Percentiles rank a stretch among this genome's conserved stretches.
Conservation (phyloP, 2,888 invertebrate genomes). For the Julus scandinavius region DNA sequence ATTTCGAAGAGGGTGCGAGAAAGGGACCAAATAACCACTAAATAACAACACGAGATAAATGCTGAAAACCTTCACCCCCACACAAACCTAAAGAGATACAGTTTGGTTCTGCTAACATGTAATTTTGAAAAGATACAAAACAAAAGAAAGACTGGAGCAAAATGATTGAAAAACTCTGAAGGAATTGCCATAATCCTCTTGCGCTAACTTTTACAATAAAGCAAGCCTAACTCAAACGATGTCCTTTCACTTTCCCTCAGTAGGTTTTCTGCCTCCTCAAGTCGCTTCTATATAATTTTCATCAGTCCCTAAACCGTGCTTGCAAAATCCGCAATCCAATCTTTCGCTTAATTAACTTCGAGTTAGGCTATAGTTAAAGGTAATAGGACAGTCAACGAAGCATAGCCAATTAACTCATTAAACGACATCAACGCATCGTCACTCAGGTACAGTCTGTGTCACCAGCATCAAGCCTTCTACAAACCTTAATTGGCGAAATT, state of each 20-base stretch:
- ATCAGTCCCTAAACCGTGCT: constrained; percentile 33
- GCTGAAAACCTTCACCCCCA: not conserved
- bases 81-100: not conserved
- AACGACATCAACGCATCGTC: not conserved
- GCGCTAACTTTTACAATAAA: not conserved
- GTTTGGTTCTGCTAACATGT: not conserved
- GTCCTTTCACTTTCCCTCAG: constrained; percentile 17
- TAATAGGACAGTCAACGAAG: constrained; percentile 2
- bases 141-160: not conserved
- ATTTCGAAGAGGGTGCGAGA: not conserved
- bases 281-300: constrained; percentile 30
- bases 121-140: constrained; percentile 29
- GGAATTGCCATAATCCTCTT: constrained; percentile 14
- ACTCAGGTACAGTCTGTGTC: not conserved
- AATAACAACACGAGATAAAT: not conserved
- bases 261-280: not conserved
- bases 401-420: constrained; percentile 31
- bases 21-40: not conserved
- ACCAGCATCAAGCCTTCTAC: not conserved
- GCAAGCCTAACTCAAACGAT: not conserved
- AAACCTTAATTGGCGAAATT: not conserved
- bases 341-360: constrained; percentile 31
- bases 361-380: constrained; percentile 43
- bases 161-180: constrained; percentile 20
- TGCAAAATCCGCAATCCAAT: constrained; percentile 38